phyloP scores from a whole-genome alignment of 2,888 invertebrate species.

The Cosmia trapezina region DNA sequence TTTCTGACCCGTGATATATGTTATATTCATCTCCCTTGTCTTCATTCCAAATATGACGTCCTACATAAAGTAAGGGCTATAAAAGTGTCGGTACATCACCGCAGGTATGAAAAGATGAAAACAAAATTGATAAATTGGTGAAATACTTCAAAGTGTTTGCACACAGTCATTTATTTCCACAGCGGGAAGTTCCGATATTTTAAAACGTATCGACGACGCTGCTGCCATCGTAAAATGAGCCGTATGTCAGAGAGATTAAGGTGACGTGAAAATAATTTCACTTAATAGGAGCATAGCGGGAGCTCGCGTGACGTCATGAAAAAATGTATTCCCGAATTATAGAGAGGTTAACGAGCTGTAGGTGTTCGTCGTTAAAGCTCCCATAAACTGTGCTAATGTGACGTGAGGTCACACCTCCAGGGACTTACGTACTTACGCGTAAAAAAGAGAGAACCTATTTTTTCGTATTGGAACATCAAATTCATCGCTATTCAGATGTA shows the following conservation, averaged over 20 bases:
- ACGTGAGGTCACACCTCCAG: constrained; percentile 75
- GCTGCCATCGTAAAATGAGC: constrained; percentile 64
- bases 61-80: constrained; percentile 38
- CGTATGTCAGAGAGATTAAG: constrained; percentile 66
- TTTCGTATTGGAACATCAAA: constrained; percentile 29
- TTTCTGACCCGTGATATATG: constrained; percentile 77
- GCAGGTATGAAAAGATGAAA: constrained; percentile 63
- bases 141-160: constrained; percentile 74
- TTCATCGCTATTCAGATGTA: background rate
- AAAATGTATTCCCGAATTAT: constrained; percentile 80
- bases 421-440: constrained; percentile 61
- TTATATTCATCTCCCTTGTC: constrained; percentile 71
- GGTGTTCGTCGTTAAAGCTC: constrained; percentile 81
- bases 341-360: constrained; percentile 82
- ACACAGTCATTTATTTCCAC: constrained; percentile 72
- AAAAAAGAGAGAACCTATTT: constrained; percentile 58
- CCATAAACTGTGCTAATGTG: constrained; percentile 82
- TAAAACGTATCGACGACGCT: constrained; percentile 62
- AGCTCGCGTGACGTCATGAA: constrained; percentile 73
- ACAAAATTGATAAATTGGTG: constrained; percentile 69
- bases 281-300: constrained; percentile 69
- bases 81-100: constrained; percentile 63
- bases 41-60: constrained; percentile 65
- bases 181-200: constrained; percentile 70
- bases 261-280: constrained; percentile 69